A percentile compares a stretch with the other conserved stretches of the same genome.
These are phyloP conservation scores for Drosophila anceps DNA, from an alignment of 2,888 invertebrate genomes.

Conservation along the genomic window DNA sequence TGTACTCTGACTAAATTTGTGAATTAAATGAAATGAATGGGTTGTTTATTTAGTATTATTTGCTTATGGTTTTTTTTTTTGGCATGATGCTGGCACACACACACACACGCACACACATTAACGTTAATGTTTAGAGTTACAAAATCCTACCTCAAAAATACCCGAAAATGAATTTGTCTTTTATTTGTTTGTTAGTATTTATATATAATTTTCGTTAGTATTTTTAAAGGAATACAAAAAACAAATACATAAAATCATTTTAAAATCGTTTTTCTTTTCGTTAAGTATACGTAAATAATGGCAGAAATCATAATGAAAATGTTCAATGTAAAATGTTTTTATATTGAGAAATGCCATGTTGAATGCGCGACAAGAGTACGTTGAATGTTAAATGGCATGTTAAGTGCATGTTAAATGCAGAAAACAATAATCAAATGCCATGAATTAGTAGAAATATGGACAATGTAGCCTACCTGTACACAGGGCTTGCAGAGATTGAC, in stretches of 20 bases:
- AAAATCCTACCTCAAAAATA: slow-evolving; percentile 85
- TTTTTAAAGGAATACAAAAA: slow-evolving; percentile 40
- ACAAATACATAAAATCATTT: slow-evolving; percentile 50
- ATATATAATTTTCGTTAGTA: slow-evolving; percentile 53
- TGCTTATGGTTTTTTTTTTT: slow-evolving; percentile 17
- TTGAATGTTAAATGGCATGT: slow-evolving; percentile 45
- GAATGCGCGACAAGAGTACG: slow-evolving; percentile 34
- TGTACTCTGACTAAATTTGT: slow-evolving; percentile 40
- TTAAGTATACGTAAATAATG: slow-evolving; percentile 32
- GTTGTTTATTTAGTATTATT: slow-evolving; percentile 22
- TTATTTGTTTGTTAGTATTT: slow-evolving; percentile 70
- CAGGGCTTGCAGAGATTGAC: slow-evolving; percentile 98
- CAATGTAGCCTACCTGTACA: slow-evolving; percentile 90
- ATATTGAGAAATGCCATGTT: slow-evolving; percentile 40
- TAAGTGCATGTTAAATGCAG: slow-evolving; percentile 43
- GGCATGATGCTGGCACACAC: slow-evolving; percentile 39
- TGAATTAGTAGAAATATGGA: slow-evolving; percentile 25
- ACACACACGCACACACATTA: slow-evolving; percentile 43
- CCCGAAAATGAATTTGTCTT: slow-evolving; percentile 85
- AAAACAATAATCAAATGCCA: slow-evolving; percentile 64
- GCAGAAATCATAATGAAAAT: slow-evolving; percentile 46
- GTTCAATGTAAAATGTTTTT: slow-evolving; percentile 35
- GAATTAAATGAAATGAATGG: slow-evolving; percentile 39
- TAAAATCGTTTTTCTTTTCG: slow-evolving; percentile 38
- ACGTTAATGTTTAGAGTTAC: slow-evolving; percentile 42